Evolutionary conservation across 2,113 vertebrate genomes (phyloP).

Genomic region (Phylloscopus whistleri): DNA sequence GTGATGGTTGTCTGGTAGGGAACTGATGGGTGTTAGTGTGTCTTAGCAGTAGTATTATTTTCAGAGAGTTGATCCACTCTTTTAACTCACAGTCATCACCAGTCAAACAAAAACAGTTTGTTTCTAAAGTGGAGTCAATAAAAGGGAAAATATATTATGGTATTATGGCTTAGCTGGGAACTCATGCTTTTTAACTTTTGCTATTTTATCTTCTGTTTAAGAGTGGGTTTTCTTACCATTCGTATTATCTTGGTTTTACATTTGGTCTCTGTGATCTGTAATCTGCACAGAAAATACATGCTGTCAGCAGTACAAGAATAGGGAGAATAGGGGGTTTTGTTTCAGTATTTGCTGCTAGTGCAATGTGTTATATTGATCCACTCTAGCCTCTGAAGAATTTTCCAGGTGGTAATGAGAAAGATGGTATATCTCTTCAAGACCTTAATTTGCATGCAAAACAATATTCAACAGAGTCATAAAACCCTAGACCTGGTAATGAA

Average conservation of each 20-base stretch:
- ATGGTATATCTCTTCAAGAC: neutral
- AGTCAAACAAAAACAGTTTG: neutral
- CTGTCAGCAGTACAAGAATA: neutral
- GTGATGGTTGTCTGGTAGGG: neutral
- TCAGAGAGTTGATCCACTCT: neutral
- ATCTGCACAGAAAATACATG: neutral
- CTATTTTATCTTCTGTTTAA: neutral
- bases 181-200: neutral
- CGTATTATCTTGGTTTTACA: neutral
- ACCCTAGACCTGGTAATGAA: slow-evolving; percentile 8
- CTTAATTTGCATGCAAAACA: slow-evolving; percentile 35
- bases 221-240: neutral
- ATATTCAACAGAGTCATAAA: slow-evolving; percentile 10
- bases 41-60: neutral
- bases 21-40: neutral
- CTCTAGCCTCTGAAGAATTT: neutral
- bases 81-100: neutral
- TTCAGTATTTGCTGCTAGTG: neutral
- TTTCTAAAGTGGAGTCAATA: neutral
- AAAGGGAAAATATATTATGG: neutral
- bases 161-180: neutral
- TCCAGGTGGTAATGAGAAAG: neutral
- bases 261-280: neutral
- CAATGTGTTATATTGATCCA: neutral
- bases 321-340: neutral